Evolutionary conservation across 1,140 invertebrate genomes (phyloP), one percentile per base, ranked within the genome.

Genomic region (Protaetia brevitarsis): DNA sequence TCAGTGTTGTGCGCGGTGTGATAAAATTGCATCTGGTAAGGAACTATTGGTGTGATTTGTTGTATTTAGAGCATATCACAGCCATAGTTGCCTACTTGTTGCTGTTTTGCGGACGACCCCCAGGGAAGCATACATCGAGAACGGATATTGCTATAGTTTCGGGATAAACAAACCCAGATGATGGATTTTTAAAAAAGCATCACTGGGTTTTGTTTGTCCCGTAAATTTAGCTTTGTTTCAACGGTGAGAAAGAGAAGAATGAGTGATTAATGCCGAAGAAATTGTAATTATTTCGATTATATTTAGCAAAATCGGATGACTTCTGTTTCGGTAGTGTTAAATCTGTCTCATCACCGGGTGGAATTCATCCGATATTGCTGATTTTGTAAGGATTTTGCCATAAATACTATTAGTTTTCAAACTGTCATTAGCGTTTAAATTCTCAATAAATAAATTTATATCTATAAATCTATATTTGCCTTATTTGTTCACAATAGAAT

Each of bases 141-240:
- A 64, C 19, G 56, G 51, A 60, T 4, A 19, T 63, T 11, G 23
- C 31, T 28, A 21, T 16, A 13, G 23, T 57, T 29, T 13, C 82
- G 79, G 72, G 83, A 81, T 80, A 75, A 78, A 85, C 82, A 78
- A 71, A 78, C 76, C 75, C 80, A 78, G 83, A 77, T 79, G 80
- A 76, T 82, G 81, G 65, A 45, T 27, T 66, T 62, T 64, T 65
- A 65, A 11, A 3, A 71, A n/a, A 71, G 71, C 82, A 84, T 85
- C 84, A 85, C 84, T 85, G 84, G 84, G 82, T 83, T 79, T 79
- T 80, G 82, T 84, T 84, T 83, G 81, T 84, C 82, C 79, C 77
- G 10, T 51, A 23, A 51, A 1, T 51, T 51, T 51, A 51, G 41
- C 41, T 4, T 3, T 23, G 26, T 51, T 2, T 51, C 41, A 21